phyloP scores from a whole-genome alignment of 2,797 vertebrate genomes.

The Parauchenoglanis ngamensis region DNA sequence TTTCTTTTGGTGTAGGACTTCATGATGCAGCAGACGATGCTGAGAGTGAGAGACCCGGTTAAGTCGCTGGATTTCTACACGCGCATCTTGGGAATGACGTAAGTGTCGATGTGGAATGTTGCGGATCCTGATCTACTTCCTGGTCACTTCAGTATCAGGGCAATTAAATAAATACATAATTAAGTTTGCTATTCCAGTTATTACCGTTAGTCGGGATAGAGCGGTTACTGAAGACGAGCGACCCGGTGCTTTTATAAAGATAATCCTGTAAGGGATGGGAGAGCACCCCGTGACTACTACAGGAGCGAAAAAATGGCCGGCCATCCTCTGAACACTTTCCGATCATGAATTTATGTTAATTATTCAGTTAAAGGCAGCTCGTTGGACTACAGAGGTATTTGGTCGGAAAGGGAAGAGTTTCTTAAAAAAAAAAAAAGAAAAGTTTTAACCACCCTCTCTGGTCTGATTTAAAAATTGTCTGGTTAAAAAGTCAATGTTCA shows the following conservation, averaged over 20 bases:
- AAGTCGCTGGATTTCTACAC: conserved; percentile 98
- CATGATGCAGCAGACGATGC: conserved; percentile 96
- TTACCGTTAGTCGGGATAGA: not conserved
- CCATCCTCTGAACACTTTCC: not conserved
- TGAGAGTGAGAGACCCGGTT: conserved; percentile 92
- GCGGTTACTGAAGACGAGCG: not conserved
- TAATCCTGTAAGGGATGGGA: not conserved
- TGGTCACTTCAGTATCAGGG: not conserved
- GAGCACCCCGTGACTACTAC: not conserved
- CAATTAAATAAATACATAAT: not conserved
- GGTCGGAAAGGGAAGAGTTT: not conserved
- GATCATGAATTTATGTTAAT: not conserved
- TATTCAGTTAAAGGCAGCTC: not conserved
- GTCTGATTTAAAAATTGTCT: not conserved
- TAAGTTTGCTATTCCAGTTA: not conserved
- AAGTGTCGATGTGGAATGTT: conserved; percentile 67
- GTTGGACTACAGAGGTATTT: not conserved
- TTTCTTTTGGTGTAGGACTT: conserved; percentile 81
- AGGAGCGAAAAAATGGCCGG: not conserved
- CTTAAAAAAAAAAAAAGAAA: not conserved
- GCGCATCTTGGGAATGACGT: conserved; percentile 96
- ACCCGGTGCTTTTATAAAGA: not conserved
- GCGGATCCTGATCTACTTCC: not conserved
- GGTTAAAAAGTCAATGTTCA: not conserved
- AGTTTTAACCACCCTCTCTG: not conserved